Percentiles rank a stretch among this genome's conserved stretches.
phyloP scores from a whole-genome alignment of 1,140 invertebrate genomes.

The Panonychus citri region DNA sequence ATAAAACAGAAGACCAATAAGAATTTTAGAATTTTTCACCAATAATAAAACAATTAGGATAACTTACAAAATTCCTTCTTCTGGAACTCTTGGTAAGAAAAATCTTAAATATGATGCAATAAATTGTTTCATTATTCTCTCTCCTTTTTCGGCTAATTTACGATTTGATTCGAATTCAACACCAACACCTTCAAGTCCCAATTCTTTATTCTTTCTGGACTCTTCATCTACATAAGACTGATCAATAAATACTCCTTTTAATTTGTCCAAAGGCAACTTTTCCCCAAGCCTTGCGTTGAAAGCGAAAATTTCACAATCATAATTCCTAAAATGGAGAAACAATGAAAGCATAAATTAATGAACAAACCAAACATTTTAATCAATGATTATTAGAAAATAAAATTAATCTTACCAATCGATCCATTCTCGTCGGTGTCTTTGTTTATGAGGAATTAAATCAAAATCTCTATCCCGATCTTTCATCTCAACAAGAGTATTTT shows the following conservation, averaged over 20 bases:
- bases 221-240: slow-evolving; percentile 50
- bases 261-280: slow-evolving; percentile 40
- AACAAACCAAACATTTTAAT: not conserved
- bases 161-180: slow-evolving; percentile 39
- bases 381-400: not conserved
- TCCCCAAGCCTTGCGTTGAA: slow-evolving; percentile 67
- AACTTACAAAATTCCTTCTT: slow-evolving; percentile 34
- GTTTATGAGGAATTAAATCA: not conserved
- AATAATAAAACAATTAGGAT: not conserved
- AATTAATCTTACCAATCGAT: slow-evolving; percentile 22
- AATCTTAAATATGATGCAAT: slow-evolving; percentile 33
- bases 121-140: slow-evolving; percentile 30
- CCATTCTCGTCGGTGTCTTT: slow-evolving; percentile 8
- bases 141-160: slow-evolving; percentile 39
- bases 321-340: slow-evolving; percentile 30
- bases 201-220: slow-evolving; percentile 23
- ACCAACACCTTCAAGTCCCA: slow-evolving; percentile 32
- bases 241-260: slow-evolving; percentile 53
- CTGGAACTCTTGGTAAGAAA: slow-evolving; percentile 42
- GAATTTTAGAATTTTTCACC: not conserved
- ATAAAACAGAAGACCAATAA: slow-evolving; percentile 8
- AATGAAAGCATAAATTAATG: not conserved
- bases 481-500: not conserved
- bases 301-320: slow-evolving; percentile 60
- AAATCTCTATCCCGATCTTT: not conserved